These are phyloP conservation scores for Ibycter americanus DNA, from an alignment of 2,797 vertebrate species.

Conservation along the genomic window DNA sequence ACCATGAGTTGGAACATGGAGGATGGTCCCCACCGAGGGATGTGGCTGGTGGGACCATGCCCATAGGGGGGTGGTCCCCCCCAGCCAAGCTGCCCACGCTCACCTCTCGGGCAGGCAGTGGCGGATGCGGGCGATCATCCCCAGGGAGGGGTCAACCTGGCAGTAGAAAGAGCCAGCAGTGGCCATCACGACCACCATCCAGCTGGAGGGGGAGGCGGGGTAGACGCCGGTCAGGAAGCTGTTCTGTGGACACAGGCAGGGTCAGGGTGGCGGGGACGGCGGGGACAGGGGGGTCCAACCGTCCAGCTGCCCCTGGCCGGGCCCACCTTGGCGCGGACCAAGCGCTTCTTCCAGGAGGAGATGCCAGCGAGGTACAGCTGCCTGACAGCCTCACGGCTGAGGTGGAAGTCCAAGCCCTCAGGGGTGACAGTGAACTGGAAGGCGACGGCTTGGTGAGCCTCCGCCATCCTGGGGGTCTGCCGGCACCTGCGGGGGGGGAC, in stretches of 20 bases:
- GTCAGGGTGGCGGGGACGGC: rapidly evolving
- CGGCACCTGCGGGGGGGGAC: not conserved
- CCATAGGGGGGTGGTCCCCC: not conserved
- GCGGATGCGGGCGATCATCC: conserved; percentile 84
- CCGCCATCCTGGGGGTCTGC: conserved; percentile 83
- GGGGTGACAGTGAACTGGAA: conserved; percentile 96
- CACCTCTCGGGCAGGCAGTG: conserved; percentile 84
- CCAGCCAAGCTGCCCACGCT: not conserved
- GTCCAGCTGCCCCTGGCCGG: rapidly evolving
- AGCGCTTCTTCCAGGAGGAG: conserved; percentile 90
- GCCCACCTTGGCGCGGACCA: conserved; percentile 73
- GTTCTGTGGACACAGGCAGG: conserved; percentile 79
- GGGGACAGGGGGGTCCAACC: rapidly evolving
- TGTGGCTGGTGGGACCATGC: not conserved
- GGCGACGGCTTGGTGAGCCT: conserved; percentile 95
- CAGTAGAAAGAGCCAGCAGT: conserved; percentile 89
- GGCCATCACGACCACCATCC: conserved; percentile 87
- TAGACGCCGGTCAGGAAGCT: conserved; percentile 91
- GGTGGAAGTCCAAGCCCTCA: conserved; percentile 87
- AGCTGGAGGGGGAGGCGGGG: conserved; percentile 92
- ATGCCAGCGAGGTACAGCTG: conserved; percentile 88
- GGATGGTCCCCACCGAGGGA: not conserved
- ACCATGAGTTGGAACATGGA: no score
- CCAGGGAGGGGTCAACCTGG: conserved; percentile 85
- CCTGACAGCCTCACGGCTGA: conserved; percentile 88